Conservation (phyloP, 1,140 invertebrate species). For the Pachypeltis micranthus region DNA sequence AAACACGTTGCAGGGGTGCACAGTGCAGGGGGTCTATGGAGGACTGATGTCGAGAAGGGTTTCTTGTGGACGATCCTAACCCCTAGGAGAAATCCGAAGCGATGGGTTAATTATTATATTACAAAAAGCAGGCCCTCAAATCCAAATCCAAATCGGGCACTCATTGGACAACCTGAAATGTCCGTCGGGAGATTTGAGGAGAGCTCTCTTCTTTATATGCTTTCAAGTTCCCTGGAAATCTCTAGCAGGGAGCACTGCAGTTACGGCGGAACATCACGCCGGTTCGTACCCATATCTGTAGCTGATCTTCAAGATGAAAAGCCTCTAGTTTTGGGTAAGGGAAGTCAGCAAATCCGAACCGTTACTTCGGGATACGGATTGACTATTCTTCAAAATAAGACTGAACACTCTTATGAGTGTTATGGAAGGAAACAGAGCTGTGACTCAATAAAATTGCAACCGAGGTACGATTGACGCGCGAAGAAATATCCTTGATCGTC, state of each 20-base stretch:
- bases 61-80: too few species aligned
- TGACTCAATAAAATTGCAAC: too few species aligned
- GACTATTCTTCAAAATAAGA: too few species aligned
- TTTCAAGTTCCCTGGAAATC: too few species aligned
- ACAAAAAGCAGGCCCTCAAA: neutral
- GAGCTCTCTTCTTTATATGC: constrained; percentile 70
- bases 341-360: constrained; percentile 71
- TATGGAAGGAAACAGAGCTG: too few species aligned
- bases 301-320: constrained; percentile 79
- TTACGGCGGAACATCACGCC: constrained; percentile 50
- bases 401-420: too few species aligned
- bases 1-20: too few species aligned
- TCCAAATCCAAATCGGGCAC: constrained; percentile 15
- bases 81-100: neutral
- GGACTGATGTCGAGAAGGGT: too few species aligned
- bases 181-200: constrained; percentile 43
- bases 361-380: constrained; percentile 67
- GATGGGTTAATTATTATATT: neutral
- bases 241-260: constrained; percentile 53
- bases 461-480: too few species aligned
- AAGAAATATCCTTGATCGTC: too few species aligned
- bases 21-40: too few species aligned
- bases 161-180: constrained; percentile 46
- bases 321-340: constrained; percentile 84
- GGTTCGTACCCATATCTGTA: constrained; percentile 68